phyloP scores from a whole-genome alignment of 2,888 invertebrate genomes.

The Parnassius smintheus region DNA sequence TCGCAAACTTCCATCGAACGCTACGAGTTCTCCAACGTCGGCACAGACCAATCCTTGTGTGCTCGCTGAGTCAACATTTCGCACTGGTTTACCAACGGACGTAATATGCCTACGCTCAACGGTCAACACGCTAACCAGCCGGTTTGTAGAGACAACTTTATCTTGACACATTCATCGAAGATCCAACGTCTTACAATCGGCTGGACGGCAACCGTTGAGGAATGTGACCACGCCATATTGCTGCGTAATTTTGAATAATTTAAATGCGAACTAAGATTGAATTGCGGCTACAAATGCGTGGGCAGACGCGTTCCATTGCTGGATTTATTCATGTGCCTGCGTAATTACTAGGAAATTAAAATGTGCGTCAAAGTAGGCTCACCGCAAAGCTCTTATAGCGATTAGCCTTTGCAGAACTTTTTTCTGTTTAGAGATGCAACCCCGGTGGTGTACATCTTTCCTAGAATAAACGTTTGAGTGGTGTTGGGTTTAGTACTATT shows the following conservation, averaged over 20 bases:
- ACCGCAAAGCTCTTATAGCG: no score
- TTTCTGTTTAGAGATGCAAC: no score
- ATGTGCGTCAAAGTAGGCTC: no score
- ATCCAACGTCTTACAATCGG: conserved; percentile 29
- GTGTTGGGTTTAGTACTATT: no score
- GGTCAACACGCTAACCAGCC: conserved; percentile 47
- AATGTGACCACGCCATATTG: conserved; percentile 44
- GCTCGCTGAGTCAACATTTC: conserved; percentile 46
- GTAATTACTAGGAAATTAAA: no score
- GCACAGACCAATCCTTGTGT: conserved; percentile 38
- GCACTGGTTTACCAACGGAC: conserved; percentile 45
- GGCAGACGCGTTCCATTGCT: not conserved
- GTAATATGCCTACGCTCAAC: conserved; percentile 41
- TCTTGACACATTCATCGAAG: conserved; percentile 26
- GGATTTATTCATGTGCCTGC: no score
- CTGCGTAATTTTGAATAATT: conserved; percentile 27
- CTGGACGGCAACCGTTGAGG: conserved; percentile 33
- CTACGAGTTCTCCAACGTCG: conserved; percentile 17
- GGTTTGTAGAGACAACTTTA: conserved; percentile 37
- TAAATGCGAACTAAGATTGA: conserved; percentile 12
- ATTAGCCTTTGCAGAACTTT: no score
- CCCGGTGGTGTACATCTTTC: no score
- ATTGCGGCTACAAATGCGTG: not conserved
- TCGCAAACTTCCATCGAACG: conserved; percentile 7
- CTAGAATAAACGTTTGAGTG: no score